Evolutionary conservation across 2,888 invertebrate species (phyloP), one percentile per base, ranked within the genome.

Genomic region (Euplexia lucipara): DNA sequence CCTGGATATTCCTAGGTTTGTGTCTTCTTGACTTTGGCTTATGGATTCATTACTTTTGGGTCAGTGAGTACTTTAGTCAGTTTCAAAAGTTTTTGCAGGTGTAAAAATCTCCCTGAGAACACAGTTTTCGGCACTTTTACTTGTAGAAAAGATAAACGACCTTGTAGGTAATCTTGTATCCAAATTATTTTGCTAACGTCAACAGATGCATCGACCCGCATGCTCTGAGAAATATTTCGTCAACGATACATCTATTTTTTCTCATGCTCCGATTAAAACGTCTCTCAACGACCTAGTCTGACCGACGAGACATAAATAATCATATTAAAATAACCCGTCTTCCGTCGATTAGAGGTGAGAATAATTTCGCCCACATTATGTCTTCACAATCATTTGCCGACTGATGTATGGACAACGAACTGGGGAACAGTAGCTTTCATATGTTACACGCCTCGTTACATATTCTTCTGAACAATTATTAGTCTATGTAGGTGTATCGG

Each of bases 301-400:
- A 72, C 75, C 71, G 77, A 75, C 68, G 75, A 30, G 69, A 77
- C 81, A 81, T 81, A 81, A 81, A 81, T 81, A 81, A 81, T 77
- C 58, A 63, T 81, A 79, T 79, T 79, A 79, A 78, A 81, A 81
- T 78, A 80, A 70, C 59, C 75, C 75, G 72, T 81, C 77, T 78
- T 79, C 72, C 72, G 78, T 56, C 72, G 78, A 81, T 81, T 79
- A 75, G 72, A 78, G 81, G 77, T 81, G 81, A 75, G 79, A 78
- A 81, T 70, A 73, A 75, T 62, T 72, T 77, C 80, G 69, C 81
- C 79, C 64, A 81, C 79, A 63, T 61, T 39, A 66, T 71, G 72
- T 81, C 72, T 69, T 52, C 75, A 75, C 77, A 77, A 73, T 75
- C 67, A 49, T 73, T 75, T 77, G 81, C 44, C 39, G 76, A 67